phyloP scores from a whole-genome alignment of 1,140 invertebrate species.

The Dinoponera quadriceps region DNA sequence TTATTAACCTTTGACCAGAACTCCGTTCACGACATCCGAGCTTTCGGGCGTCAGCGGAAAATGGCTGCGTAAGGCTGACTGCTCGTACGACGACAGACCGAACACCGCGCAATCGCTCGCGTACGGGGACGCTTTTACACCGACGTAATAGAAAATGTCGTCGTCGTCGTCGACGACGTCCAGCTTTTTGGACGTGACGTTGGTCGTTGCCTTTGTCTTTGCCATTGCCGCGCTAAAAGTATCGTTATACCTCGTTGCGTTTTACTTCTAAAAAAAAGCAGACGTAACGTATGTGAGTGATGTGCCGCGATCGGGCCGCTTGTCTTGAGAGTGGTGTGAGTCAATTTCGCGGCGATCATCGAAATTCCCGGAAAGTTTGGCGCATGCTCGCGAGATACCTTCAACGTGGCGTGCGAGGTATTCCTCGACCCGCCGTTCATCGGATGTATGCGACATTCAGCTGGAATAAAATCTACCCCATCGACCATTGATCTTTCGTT shows the following conservation, averaged over 20 bases:
- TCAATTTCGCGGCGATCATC: neutral
- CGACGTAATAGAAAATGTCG: slow-evolving; percentile 88
- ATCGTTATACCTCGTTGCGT: slow-evolving; percentile 78
- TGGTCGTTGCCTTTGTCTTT: slow-evolving; percentile 28
- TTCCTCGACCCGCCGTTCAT: no score
- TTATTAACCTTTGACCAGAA: slow-evolving; percentile 87
- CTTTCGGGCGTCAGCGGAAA: slow-evolving; percentile 87
- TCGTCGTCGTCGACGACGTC: slow-evolving; percentile 74
- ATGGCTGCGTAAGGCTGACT: slow-evolving; percentile 88
- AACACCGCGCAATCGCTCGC: slow-evolving; percentile 90
- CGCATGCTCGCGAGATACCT: no score
- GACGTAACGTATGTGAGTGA: slow-evolving; percentile 45
- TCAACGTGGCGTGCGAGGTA: no score
- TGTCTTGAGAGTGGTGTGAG: slow-evolving; percentile 34
- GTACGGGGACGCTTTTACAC: slow-evolving; percentile 92
- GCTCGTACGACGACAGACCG: slow-evolving; percentile 89
- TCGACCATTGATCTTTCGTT: neutral
- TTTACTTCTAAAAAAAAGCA: slow-evolving; percentile 82
- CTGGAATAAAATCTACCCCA: no score
- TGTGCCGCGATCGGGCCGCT: slow-evolving; percentile 28
- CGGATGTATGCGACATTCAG: no score
- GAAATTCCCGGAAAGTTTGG: no score
- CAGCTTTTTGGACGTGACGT: slow-evolving; percentile 77
- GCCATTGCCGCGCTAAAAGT: slow-evolving; percentile 63
- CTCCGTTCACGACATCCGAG: slow-evolving; percentile 89